These are phyloP conservation scores for Decapterus maruadsi DNA, from an alignment of 2,797 vertebrate genomes.

Conservation along the genomic window DNA sequence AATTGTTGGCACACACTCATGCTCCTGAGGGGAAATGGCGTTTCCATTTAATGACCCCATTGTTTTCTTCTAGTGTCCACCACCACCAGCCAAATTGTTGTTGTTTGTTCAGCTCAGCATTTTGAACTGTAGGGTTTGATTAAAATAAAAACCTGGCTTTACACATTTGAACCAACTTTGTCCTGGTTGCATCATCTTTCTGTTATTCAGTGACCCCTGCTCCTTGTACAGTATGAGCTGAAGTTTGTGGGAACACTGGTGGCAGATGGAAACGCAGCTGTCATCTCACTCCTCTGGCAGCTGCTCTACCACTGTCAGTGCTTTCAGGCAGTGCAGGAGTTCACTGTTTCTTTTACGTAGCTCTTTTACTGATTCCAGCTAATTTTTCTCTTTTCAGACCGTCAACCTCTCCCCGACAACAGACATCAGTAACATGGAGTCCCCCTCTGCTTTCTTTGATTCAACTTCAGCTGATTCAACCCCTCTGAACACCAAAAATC, in stretches of 20 bases:
- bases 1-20: neutral
- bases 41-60: neutral
- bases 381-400: slow-evolving; percentile 83
- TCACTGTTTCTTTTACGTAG: no score
- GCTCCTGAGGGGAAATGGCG: neutral
- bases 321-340: slow-evolving; percentile 11
- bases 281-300: slow-evolving; percentile 23
- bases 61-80: neutral
- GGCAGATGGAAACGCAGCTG: slow-evolving; percentile 51
- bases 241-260: slow-evolving; percentile 24
- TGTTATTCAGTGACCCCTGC: no score
- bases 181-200: neutral
- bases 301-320: neutral
- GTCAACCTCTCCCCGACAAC: slow-evolving; percentile 92
- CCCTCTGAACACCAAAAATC: slow-evolving; percentile 88
- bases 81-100: neutral
- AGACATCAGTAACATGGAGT: slow-evolving; percentile 88
- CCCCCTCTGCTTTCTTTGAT: slow-evolving; percentile 87
- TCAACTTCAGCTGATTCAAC: slow-evolving; percentile 84
- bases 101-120: neutral
- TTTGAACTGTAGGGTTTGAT: neutral
- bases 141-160: neutral
- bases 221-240: no score
- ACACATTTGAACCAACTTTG: neutral
- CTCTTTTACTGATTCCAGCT: neutral